These are phyloP conservation scores for Papilio dardanus DNA, from an alignment of 1,140 invertebrate species.

Conservation along the genomic window DNA sequence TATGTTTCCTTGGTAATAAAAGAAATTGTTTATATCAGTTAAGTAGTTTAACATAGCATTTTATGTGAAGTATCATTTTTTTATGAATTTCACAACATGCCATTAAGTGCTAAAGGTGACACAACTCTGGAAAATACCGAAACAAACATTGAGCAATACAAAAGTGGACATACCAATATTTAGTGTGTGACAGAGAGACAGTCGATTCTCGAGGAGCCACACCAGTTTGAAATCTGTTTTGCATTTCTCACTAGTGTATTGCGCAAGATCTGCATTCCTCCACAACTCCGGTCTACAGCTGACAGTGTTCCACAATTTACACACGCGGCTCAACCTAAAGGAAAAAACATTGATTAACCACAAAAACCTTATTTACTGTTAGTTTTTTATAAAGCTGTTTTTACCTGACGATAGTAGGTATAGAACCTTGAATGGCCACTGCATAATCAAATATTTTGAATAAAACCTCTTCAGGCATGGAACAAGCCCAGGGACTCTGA, in stretches of 20 bases:
- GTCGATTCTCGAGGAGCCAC: conserved; percentile 89
- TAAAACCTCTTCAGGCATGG: conserved; percentile 86
- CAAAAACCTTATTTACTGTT: conserved; percentile 35
- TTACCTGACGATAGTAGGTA: conserved; percentile 89
- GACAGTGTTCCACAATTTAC: conserved; percentile 88
- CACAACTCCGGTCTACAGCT: conserved; percentile 87
- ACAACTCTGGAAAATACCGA: not conserved
- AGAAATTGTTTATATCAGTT: too few relatives aligned
- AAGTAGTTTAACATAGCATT: not conserved
- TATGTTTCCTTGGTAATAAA: too few relatives aligned
- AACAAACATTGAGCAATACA: conserved; percentile 7
- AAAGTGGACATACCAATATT: conserved; percentile 85
- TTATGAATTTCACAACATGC: not conserved
- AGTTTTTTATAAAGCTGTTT: conserved; percentile 32
- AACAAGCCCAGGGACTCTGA: conserved; percentile 75
- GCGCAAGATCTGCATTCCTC: conserved; percentile 89
- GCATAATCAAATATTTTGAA: conserved; percentile 87
- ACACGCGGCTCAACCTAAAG: conserved; percentile 88
- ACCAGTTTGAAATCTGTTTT: conserved; percentile 88
- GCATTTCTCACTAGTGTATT: conserved; percentile 88
- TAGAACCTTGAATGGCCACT: conserved; percentile 85
- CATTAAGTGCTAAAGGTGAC: not conserved
- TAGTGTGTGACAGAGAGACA: conserved; percentile 87
- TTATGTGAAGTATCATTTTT: not conserved
- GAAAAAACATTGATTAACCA: conserved; percentile 38